Evolutionary conservation across 2,888 invertebrate genomes (phyloP).

Genomic region (Dryocosmus kuriphilus): DNA sequence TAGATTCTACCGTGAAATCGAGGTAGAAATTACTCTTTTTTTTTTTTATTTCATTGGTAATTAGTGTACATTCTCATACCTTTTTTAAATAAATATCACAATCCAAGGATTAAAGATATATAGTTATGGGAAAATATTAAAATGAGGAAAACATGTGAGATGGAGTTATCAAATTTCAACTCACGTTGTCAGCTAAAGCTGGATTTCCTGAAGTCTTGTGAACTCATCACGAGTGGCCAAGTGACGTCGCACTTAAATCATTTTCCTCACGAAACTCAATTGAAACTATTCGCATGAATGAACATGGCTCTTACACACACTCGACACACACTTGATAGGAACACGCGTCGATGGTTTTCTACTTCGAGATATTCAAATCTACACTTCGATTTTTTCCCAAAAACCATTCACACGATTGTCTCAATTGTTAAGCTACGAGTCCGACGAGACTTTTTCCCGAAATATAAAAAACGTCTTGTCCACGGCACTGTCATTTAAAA

Average conservation of each 20-base stretch:
- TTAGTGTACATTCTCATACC: too few relatives aligned
- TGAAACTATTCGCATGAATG: slow-evolving; percentile 3
- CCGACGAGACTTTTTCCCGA: slow-evolving; percentile 35
- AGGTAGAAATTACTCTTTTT: too few relatives aligned
- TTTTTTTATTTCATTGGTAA: too few relatives aligned
- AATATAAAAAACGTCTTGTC: slow-evolving; percentile 28
- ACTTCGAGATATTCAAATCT: background rate
- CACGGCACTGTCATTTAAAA: slow-evolving; percentile 36
- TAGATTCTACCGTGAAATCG: too few relatives aligned
- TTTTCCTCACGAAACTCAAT: slow-evolving; percentile 37
- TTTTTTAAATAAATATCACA: background rate
- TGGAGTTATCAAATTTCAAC: slow-evolving; percentile 14
- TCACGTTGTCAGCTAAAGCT: slow-evolving; percentile 37
- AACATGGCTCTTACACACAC: slow-evolving; percentile 14
- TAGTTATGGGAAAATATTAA: background rate
- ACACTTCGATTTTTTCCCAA: background rate
- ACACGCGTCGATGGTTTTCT: background rate
- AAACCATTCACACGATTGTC: slow-evolving; percentile 17
- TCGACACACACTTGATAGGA: slow-evolving; percentile 8
- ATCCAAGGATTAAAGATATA: background rate
- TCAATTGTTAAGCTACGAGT: slow-evolving; percentile 22
- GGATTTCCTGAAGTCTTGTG: slow-evolving; percentile 27
- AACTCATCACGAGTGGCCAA: slow-evolving; percentile 16
- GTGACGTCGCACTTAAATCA: slow-evolving; percentile 34
- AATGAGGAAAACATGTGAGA: background rate